These are phyloP conservation scores for Spodoptera frugiperda DNA, from an alignment of 1,140 invertebrate species.

Conservation along the genomic window DNA sequence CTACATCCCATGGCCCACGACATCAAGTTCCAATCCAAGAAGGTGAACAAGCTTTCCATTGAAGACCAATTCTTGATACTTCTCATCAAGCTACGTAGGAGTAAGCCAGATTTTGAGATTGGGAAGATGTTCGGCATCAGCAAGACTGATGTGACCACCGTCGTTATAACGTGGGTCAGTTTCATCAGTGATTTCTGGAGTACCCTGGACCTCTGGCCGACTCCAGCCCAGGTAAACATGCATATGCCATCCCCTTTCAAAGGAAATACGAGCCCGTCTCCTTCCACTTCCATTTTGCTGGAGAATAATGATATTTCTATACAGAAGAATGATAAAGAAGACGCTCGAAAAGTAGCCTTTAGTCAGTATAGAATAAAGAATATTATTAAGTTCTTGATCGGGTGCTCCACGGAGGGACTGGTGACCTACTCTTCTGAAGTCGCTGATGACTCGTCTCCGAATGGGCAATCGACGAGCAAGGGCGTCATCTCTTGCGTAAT, in stretches of 20 bases:
- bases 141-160: background rate
- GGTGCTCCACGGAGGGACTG: background rate
- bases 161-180: background rate
- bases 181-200: constrained; percentile 1
- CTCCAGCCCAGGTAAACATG: no score
- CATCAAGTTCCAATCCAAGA: background rate
- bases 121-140: constrained; percentile 7
- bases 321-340: background rate
- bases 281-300: background rate
- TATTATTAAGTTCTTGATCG: background rate
- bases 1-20: constrained; percentile 4
- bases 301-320: constrained; percentile 11
- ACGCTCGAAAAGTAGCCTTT: background rate
- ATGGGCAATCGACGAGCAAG: background rate
- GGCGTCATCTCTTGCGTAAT: background rate
- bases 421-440: background rate
- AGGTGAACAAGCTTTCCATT: background rate
- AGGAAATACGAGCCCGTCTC: background rate
- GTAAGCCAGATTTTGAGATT: constrained; percentile 2
- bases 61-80: constrained; percentile 16
- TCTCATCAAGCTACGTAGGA: background rate
- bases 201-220: background rate
- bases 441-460: background rate
- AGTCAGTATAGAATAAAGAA: background rate
- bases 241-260: background rate